Percentiles rank a stretch among this genome's conserved stretches.
Conservation (phyloP, 2,797 vertebrate genomes). For the Mormyrus proboscirostris region DNA sequence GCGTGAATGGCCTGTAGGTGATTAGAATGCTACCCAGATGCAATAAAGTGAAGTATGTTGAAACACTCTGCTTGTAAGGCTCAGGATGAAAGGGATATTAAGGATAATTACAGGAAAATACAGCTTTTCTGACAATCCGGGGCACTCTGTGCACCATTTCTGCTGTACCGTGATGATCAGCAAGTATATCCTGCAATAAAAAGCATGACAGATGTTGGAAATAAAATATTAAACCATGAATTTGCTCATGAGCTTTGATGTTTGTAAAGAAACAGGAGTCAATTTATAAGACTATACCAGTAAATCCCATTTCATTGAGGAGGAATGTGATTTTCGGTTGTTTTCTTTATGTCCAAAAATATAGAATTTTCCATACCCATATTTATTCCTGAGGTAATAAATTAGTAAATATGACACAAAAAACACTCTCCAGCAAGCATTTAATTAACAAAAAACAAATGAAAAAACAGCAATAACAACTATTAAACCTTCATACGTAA, state of each 20-base stretch:
- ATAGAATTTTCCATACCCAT: neutral
- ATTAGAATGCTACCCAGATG: slow-evolving; percentile 52
- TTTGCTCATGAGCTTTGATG: slow-evolving; percentile 7
- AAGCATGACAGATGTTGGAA: neutral
- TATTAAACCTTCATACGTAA: neutral
- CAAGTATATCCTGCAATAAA: slow-evolving; percentile 18
- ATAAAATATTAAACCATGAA: slow-evolving; percentile 9
- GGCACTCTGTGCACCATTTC: slow-evolving; percentile 25
- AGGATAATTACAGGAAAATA: slow-evolving; percentile 45
- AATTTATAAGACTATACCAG: neutral
- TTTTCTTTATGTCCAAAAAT: neutral
- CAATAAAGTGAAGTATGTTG: slow-evolving; percentile 38
- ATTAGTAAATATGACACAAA: neutral
- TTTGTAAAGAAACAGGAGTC: neutral
- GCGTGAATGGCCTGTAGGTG: slow-evolving; percentile 46
- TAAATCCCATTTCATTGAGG: neutral
- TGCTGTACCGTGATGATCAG: slow-evolving; percentile 21
- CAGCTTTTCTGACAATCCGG: slow-evolving; percentile 26
- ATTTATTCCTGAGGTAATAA: neutral
- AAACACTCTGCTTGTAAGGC: slow-evolving; percentile 39
- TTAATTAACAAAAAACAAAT: neutral
- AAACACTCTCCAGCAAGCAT: neutral
- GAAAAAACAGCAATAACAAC: neutral
- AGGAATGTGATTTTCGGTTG: neutral
- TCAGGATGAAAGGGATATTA: slow-evolving; percentile 45